Conservation (phyloP, 1,140 invertebrate species). For the Trypoxylus dichotomus region DNA sequence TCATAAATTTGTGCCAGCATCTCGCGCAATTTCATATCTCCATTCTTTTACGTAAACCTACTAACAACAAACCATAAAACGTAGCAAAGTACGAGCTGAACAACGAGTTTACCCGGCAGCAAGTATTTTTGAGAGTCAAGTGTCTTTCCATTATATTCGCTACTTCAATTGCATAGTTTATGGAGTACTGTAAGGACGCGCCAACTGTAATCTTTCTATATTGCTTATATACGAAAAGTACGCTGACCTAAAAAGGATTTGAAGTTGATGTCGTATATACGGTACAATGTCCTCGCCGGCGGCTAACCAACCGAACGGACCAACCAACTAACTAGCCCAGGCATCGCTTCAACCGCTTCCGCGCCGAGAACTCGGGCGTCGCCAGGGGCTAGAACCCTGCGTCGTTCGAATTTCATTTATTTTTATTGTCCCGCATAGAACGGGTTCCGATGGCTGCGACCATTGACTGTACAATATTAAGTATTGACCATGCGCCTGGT, state of each 20-base stretch:
- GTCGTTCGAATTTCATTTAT: background rate
- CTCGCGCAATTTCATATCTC: background rate
- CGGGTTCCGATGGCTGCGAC: background rate
- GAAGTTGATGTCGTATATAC: background rate
- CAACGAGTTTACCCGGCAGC: background rate
- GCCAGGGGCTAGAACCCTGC: background rate
- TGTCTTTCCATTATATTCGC: background rate
- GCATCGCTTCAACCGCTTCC: background rate
- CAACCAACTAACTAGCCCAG: background rate
- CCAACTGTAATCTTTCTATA: slow-evolving; percentile 1
- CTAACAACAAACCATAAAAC: background rate
- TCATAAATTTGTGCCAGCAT: background rate
- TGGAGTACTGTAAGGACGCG: background rate
- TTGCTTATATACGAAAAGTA: background rate
- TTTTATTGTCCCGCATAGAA: slow-evolving; percentile 12
- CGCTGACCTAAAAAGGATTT: background rate
- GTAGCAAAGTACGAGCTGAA: background rate
- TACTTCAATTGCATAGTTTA: slow-evolving; percentile 19
- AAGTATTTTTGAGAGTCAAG: background rate
- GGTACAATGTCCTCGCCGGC: background rate
- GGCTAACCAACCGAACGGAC: background rate
- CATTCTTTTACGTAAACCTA: background rate
- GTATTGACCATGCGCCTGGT: slow-evolving; percentile 14
- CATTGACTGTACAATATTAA: slow-evolving; percentile 12
- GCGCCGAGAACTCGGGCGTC: background rate